phyloP scores from a whole-genome alignment of 2,113 vertebrate genomes.

The Chaetodon trifascialis region DNA sequence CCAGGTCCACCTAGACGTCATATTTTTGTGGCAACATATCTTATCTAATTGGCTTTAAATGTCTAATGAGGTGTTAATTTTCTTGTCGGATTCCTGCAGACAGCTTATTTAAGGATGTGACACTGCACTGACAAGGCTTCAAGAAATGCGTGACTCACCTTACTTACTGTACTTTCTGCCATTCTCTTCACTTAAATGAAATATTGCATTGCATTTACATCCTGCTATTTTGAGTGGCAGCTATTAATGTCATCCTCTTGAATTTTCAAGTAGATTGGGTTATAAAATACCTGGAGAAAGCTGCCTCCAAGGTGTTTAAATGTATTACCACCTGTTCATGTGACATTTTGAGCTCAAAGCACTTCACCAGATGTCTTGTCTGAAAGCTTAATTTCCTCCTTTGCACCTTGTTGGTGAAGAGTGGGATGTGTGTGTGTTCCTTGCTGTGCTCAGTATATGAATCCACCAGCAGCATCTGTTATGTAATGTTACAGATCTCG shows the following conservation, averaged over 20 bases:
- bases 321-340: slow-evolving; percentile 47
- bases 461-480: slow-evolving; percentile 58
- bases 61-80: slow-evolving; percentile 11
- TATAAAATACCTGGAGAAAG: background rate
- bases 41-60: slow-evolving; percentile 24
- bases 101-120: slow-evolving; percentile 28
- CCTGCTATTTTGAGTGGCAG: background rate
- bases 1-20: background rate
- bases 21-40: background rate
- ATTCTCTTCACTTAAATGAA: background rate
- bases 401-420: slow-evolving; percentile 46
- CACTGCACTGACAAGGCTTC: background rate
- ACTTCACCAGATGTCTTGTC: slow-evolving; percentile 58
- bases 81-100: slow-evolving; percentile 9
- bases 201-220: background rate
- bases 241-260: slow-evolving; percentile 18
- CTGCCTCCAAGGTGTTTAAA: slow-evolving; percentile 32
- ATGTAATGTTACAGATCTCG: slow-evolving; percentile 50
- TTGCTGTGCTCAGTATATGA: slow-evolving; percentile 26
- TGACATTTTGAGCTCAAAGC: slow-evolving; percentile 48
- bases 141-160: slow-evolving; percentile 12
- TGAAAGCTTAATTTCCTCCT: slow-evolving; percentile 53
- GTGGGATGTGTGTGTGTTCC: slow-evolving; percentile 55
- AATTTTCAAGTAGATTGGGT: slow-evolving; percentile 27
- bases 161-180: background rate